Percentiles rank a stretch among this genome's conserved stretches.
phyloP scores from a whole-genome alignment of 1,140 invertebrate species.

The Subanguina moxae region DNA sequence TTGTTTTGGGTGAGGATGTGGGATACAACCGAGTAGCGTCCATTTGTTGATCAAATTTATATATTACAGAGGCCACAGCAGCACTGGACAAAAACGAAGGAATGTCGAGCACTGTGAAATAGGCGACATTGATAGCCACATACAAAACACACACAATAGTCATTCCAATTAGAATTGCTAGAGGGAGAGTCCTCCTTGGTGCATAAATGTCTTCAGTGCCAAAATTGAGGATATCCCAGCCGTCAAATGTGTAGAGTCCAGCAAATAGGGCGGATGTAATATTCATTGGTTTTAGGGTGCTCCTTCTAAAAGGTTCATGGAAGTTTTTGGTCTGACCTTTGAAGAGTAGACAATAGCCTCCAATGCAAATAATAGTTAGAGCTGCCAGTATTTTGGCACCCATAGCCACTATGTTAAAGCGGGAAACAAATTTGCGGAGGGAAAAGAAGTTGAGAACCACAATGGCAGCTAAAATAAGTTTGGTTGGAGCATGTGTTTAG shows the following conservation, averaged over 20 bases:
- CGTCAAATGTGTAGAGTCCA: slow-evolving; percentile 41
- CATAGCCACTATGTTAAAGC: slow-evolving; percentile 48
- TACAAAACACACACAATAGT: slow-evolving; percentile 42
- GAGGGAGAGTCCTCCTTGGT: slow-evolving; percentile 46
- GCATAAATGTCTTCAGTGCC: slow-evolving; percentile 48
- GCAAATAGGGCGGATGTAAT: slow-evolving; percentile 35
- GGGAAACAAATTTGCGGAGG: slow-evolving; percentile 33
- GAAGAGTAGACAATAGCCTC: slow-evolving; percentile 12
- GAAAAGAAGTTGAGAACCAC: slow-evolving; percentile 52
- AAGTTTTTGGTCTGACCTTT: slow-evolving; percentile 47
- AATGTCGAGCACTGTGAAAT: slow-evolving; percentile 41
- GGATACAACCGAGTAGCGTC: no score
- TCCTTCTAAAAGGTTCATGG: slow-evolving; percentile 34
- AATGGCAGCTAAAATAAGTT: slow-evolving; percentile 8
- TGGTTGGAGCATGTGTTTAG: no score
- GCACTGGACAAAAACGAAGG: slow-evolving; percentile 24
- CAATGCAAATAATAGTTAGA: slow-evolving; percentile 42
- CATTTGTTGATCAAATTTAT: slow-evolving; percentile 7
- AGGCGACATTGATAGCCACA: slow-evolving; percentile 45
- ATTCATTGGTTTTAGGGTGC: slow-evolving; percentile 11
- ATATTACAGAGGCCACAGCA: slow-evolving; percentile 39
- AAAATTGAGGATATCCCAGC: slow-evolving; percentile 52
- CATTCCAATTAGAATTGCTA: slow-evolving; percentile 50
- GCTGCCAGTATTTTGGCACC: slow-evolving; percentile 42
- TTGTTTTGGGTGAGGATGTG: no score